phyloP scores from a whole-genome alignment of 2,888 invertebrate species.

The Drosophila nr. fundita region DNA sequence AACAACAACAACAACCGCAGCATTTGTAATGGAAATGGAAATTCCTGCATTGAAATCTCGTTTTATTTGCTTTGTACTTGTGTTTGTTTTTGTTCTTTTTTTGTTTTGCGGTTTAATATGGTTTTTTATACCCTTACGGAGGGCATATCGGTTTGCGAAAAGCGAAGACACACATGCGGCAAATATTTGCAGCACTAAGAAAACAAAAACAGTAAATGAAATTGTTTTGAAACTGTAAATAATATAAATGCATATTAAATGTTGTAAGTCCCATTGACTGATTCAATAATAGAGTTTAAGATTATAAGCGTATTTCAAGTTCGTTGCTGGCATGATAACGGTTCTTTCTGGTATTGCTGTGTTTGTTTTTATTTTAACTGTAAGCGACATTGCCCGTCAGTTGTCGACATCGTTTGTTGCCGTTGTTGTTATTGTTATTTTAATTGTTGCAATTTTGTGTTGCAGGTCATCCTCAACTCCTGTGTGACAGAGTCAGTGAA shows the following conservation, averaged over 20 bases:
- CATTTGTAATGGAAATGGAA: slow-evolving; percentile 75
- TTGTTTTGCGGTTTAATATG: slow-evolving; percentile 59
- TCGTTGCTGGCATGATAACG: background rate
- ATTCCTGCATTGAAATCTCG: slow-evolving; percentile 76
- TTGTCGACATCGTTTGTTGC: slow-evolving; percentile 19
- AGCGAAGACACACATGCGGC: accelerated
- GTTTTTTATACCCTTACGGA: slow-evolving; percentile 30
- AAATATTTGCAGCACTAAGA: background rate
- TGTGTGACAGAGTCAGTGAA: slow-evolving; percentile 16
- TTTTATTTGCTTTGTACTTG: slow-evolving; percentile 57
- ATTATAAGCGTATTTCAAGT: slow-evolving; percentile 5
- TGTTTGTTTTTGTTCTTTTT: slow-evolving; percentile 25
- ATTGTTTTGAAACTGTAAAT: background rate
- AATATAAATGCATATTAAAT: background rate
- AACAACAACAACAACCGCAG: slow-evolving; percentile 48
- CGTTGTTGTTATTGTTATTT: slow-evolving; percentile 35
- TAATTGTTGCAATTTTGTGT: slow-evolving; percentile 61
- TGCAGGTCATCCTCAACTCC: slow-evolving; percentile 10
- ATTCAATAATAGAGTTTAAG: background rate
- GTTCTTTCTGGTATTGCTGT: slow-evolving; percentile 6
- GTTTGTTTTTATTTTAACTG: slow-evolving; percentile 33
- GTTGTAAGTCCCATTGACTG: background rate
- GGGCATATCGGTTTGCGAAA: background rate
- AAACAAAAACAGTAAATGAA: background rate
- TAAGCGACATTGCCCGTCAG: slow-evolving; percentile 57